These are phyloP conservation scores for Perizoma flavofasciatum DNA, from an alignment of 2,888 invertebrate species.

Conservation along the genomic window DNA sequence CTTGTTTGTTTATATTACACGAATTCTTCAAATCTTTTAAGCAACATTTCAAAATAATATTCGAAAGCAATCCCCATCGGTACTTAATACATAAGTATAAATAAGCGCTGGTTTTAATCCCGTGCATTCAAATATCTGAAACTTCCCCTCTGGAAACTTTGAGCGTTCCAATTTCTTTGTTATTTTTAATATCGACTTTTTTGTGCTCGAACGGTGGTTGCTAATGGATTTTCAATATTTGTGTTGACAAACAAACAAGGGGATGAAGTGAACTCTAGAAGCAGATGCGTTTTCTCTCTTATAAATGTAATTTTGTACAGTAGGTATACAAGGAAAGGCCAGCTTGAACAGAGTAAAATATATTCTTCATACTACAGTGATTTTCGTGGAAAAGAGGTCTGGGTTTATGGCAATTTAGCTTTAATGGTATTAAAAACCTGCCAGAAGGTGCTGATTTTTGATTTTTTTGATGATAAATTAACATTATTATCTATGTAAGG, in stretches of 20 bases:
- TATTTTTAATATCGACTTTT: slow-evolving; percentile 77
- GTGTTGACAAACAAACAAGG: slow-evolving; percentile 77
- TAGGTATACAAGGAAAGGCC: too few relatives aligned
- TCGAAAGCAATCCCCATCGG: slow-evolving; percentile 13
- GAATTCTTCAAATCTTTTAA: background rate
- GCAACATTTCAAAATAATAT: background rate
- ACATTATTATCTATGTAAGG: too few relatives aligned
- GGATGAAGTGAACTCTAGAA: slow-evolving; percentile 64
- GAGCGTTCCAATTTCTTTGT: slow-evolving; percentile 67
- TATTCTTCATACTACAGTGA: too few relatives aligned
- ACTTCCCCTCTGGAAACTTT: slow-evolving; percentile 61
- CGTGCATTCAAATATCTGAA: slow-evolving; percentile 55
- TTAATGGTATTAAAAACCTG: too few relatives aligned
- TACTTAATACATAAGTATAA: slow-evolving; percentile 16
- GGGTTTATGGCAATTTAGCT: too few relatives aligned
- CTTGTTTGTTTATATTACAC: background rate
- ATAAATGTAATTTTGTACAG: too few relatives aligned
- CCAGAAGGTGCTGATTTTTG: too few relatives aligned
- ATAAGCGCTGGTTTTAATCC: slow-evolving; percentile 39
- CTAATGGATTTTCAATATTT: slow-evolving; percentile 82
- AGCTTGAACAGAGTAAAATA: too few relatives aligned
- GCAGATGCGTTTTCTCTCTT: slow-evolving; percentile 45
- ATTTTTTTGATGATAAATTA: too few relatives aligned
- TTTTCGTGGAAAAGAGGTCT: too few relatives aligned
- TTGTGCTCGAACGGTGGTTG: slow-evolving; percentile 68